Evolutionary conservation across 1,140 invertebrate species (phyloP).

Genomic region (Myzus persicae): DNA sequence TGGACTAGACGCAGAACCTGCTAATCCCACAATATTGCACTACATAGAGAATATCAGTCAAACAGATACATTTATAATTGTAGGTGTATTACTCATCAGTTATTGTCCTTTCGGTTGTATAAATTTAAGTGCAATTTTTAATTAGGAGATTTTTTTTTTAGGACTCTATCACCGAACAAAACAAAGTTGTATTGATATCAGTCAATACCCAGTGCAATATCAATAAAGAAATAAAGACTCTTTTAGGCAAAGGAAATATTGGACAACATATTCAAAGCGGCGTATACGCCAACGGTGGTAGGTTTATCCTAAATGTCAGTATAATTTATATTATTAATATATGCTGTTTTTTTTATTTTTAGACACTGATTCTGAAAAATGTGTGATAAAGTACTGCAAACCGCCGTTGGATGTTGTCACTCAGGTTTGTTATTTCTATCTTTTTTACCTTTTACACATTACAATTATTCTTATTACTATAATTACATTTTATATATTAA

Average conservation of each 20-base stretch:
- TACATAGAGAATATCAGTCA: slow-evolving; percentile 25
- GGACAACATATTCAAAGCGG: not conserved
- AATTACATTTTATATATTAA: too few species aligned
- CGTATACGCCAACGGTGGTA: not conserved
- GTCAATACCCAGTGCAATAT: slow-evolving; percentile 26
- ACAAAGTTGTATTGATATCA: slow-evolving; percentile 41
- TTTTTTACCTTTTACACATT: not conserved
- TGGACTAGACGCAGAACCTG: not conserved
- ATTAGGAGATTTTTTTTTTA: not conserved
- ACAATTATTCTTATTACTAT: not conserved
- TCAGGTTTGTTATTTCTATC: not conserved
- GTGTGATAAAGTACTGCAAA: not conserved
- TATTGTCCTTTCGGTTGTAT: not conserved
- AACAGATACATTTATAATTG: slow-evolving; percentile 44
- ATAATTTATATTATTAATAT: not conserved
- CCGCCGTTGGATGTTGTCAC: not conserved
- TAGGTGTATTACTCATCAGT: not conserved
- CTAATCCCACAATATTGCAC: not conserved
- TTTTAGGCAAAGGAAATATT: not conserved
- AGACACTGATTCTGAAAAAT: not conserved
- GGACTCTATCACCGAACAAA: slow-evolving; percentile 39
- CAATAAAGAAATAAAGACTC: slow-evolving; percentile 19
- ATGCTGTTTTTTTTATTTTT: not conserved
- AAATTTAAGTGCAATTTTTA: not conserved
- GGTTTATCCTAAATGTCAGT: not conserved